A percentile compares a stretch with the other conserved stretches of the same genome.
Evolutionary conservation across 1,140 invertebrate species (phyloP).

Genomic region (Leptoteleia sp.): DNA sequence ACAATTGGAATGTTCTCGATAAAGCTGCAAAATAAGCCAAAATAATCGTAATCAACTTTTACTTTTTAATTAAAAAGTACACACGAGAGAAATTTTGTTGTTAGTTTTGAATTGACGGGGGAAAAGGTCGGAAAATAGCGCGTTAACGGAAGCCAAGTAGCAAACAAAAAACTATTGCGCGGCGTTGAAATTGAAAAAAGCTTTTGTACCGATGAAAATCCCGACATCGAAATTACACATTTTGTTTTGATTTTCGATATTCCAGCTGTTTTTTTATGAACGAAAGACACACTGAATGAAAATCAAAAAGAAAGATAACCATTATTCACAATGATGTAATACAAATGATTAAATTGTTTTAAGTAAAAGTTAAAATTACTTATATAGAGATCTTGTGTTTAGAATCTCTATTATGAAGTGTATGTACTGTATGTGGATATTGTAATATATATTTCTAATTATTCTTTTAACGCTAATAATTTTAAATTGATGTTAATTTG

Average conservation of each 20-base stretch:
- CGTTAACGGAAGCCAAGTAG: constrained; percentile 1
- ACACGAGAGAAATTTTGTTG: not conserved
- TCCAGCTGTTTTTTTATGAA: constrained; percentile 5
- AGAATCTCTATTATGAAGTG: too few relatives aligned
- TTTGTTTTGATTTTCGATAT: constrained; percentile 34
- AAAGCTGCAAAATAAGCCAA: not conserved
- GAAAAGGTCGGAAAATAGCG: not conserved
- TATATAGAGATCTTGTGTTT: too few relatives aligned
- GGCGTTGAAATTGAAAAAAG: constrained; percentile 28
- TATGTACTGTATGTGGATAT: too few relatives aligned
- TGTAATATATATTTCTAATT: too few relatives aligned
- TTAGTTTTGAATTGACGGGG: not conserved
- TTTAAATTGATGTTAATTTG: too few relatives aligned
- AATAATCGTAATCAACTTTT: constrained; percentile 1
- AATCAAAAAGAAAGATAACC: not conserved
- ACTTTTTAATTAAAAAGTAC: constrained; percentile 12
- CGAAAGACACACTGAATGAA: not conserved
- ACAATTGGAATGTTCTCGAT: not conserved
- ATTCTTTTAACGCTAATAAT: too few relatives aligned
- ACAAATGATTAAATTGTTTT: not conserved
- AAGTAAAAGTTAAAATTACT: too few relatives aligned
- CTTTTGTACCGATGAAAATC: constrained; percentile 26
- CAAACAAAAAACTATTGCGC: constrained; percentile 4
- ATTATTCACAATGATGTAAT: constrained; percentile 1
- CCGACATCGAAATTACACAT: constrained; percentile 23